These are phyloP conservation scores for Hoplias malabaricus DNA, from an alignment of 2,113 vertebrate genomes.

Conservation along the genomic window DNA sequence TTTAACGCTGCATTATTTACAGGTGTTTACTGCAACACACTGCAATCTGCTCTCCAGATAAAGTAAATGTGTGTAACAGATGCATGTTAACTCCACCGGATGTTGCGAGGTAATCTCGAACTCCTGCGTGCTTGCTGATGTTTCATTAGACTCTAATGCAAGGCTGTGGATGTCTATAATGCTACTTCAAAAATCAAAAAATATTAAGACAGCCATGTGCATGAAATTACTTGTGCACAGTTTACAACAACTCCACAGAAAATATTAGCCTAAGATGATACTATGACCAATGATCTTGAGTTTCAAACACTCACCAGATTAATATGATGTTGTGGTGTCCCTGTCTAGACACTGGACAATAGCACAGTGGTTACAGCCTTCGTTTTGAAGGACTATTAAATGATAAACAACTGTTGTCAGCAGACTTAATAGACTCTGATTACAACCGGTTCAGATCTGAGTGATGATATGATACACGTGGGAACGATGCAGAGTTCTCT, in stretches of 20 bases:
- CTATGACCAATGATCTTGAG: too few relatives aligned
- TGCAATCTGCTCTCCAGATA: conserved; percentile 64
- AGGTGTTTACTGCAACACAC: conserved; percentile 64
- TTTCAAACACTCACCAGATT: too few relatives aligned
- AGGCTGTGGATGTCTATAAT: neutral
- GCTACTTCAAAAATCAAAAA: neutral
- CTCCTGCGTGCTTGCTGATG: neutral
- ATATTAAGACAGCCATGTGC: neutral
- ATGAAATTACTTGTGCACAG: neutral
- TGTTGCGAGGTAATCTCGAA: conserved; percentile 18
- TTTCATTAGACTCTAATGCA: conserved; percentile 30
- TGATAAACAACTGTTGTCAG: too few relatives aligned
- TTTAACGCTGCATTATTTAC: conserved; percentile 78
- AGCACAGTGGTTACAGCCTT: too few relatives aligned
- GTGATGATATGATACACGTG: too few relatives aligned
- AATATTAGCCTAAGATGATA: too few relatives aligned
- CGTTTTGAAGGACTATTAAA: too few relatives aligned
- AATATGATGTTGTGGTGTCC: too few relatives aligned
- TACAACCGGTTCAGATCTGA: too few relatives aligned
- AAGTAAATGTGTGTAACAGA: conserved; percentile 40
- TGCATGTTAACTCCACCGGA: conserved; percentile 29
- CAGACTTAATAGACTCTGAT: too few relatives aligned
- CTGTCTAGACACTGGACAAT: too few relatives aligned
- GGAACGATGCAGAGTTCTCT: too few relatives aligned
- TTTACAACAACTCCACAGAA: neutral